phyloP scores from a whole-genome alignment of 2,888 invertebrate species.

The Lepas anatifera region DNA sequence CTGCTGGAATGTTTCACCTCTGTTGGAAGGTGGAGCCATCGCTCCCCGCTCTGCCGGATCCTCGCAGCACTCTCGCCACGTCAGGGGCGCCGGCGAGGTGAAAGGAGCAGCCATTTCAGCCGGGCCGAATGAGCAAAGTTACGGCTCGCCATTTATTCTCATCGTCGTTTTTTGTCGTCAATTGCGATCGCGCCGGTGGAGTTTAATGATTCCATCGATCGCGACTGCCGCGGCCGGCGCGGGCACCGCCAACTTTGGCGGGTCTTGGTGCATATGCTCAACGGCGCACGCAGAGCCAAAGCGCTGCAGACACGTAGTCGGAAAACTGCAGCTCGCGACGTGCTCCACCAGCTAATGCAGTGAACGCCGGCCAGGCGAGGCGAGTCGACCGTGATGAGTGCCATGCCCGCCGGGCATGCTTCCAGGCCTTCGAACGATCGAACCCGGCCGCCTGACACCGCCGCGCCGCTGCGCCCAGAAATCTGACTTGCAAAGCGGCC shows the following conservation, averaged over 20 bases:
- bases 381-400: background rate
- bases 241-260: background rate
- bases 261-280: background rate
- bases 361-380: background rate
- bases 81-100: background rate
- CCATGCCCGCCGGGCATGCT: background rate
- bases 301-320: no score
- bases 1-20: no score
- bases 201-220: constrained; percentile 3
- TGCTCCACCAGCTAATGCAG: no score
- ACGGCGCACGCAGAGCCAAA: background rate
- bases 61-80: background rate
- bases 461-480: background rate
- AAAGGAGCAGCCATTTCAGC: background rate
- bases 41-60: background rate
- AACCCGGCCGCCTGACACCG: no score
- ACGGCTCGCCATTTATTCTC: background rate
- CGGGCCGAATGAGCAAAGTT: background rate
- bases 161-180: background rate
- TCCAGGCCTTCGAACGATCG: background rate
- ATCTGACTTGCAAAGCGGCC: constrained; percentile 5
- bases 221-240: background rate
- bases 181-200: background rate
- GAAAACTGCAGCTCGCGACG: no score
- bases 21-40: no score